Evolutionary conservation across 2,113 vertebrate species (phyloP).

Genomic region (Vombatus ursinus): DNA sequence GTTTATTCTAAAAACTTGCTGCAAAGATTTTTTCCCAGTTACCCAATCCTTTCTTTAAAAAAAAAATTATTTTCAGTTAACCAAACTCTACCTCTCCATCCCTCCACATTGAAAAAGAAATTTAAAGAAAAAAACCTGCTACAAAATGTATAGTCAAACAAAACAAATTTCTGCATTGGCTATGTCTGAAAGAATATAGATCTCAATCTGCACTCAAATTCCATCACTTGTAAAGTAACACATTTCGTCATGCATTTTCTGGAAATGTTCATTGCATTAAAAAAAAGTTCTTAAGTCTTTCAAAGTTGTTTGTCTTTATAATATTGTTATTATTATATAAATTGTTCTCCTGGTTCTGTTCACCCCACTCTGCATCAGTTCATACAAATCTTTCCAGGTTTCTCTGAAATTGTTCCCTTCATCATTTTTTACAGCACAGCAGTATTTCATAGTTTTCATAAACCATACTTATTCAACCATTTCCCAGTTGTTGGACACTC

Average conservation of each 20-base stretch:
- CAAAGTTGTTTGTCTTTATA: no score
- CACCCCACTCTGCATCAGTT: no score
- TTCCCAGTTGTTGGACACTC: not conserved
- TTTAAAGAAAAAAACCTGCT: not conserved
- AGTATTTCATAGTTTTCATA: not conserved
- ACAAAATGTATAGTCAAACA: not conserved
- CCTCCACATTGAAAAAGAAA: not conserved
- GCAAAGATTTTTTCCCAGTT: not conserved
- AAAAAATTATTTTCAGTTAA: not conserved
- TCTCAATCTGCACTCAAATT: not conserved
- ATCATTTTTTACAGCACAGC: not conserved
- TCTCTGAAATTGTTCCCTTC: not conserved
- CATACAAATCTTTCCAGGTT: no score
- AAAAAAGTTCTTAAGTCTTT: no score
- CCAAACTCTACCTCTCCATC: not conserved
- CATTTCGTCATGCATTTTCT: not conserved
- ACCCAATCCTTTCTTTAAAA: not conserved
- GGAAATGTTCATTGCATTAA: no score
- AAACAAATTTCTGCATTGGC: not conserved
- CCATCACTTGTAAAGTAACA: not conserved
- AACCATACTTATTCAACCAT: not conserved
- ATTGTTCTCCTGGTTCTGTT: not conserved
- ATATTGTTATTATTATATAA: no score
- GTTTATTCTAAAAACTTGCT: not conserved
- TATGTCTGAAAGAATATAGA: not conserved